Evolutionary conservation across 2,888 invertebrate genomes (phyloP), one percentile per base, ranked within the genome.

Genomic region (Entomobrya proxima): DNA sequence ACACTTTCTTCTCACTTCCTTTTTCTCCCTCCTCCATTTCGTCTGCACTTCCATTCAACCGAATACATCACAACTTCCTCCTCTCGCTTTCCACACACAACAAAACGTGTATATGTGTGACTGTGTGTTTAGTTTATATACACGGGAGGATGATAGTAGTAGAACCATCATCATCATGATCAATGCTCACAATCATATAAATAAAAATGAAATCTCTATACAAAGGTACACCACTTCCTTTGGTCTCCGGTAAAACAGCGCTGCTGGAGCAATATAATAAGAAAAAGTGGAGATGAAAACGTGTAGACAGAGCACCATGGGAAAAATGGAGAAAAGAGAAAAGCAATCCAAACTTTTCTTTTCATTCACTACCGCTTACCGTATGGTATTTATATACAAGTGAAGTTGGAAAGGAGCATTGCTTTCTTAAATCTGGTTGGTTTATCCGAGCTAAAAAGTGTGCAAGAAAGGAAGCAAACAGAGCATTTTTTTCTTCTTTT

Each of bases 1-100:
- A 75, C 82, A 64, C 64, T 82, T 55, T 82, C 64, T 64, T 35
- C 30, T 75, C 82, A 58, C 75, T 82, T 35, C 47, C 77, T 72
- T 13, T 27, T n/a, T 11, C 37, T 11, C 9, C 24, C 37, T 24
- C 2, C 69, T 40, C 15, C 2, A n/a, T n/a, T n/a, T n/a, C n/a
- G n/a, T n/a, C n/a, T n/a, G n/a, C n/a, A n/a, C n/a, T 30, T 18
- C 35, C 64, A 32, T 64, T 6, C 15, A 64, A 9, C 64, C 32
- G 55, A 55, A 52, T 52, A 55, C n/a, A 55, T 21, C 44, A 44
- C 44, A 13, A 44, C 9, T 44, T 11, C 55, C 21, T 18, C 50
- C n/a, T 15, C 9, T 44, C 44, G 44, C 44, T 44, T 11, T 44
- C 2, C 50, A 18, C 50, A 52, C 50, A 52, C 27, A 2, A 24